A percentile compares a stretch with the other conserved stretches of the same genome.
These are phyloP conservation scores for Lamprologus callipterus DNA, from an alignment of 2,113 vertebrate species.

Conservation along the genomic window DNA sequence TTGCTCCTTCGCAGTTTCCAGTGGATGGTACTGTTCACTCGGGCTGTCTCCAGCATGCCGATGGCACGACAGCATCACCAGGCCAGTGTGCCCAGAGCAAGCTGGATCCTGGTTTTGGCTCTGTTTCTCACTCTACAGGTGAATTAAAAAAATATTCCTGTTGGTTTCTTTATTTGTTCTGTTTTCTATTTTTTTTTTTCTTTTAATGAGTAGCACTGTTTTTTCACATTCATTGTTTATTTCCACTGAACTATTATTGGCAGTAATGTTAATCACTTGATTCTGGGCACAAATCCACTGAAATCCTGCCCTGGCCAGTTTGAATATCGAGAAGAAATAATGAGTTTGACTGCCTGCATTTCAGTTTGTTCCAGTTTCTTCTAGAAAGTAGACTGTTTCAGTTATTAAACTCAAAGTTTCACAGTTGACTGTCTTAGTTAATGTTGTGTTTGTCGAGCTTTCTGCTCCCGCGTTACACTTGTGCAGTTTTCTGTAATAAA, in stretches of 20 bases:
- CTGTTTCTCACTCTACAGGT: slow-evolving; percentile 59
- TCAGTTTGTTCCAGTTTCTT: neutral
- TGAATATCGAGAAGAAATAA: neutral
- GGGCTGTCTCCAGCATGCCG: slow-evolving; percentile 40
- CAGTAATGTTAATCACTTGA: neutral
- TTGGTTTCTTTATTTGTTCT: neutral
- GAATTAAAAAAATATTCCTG: neutral
- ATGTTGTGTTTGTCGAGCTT: neutral
- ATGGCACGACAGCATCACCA: slow-evolving; percentile 22
- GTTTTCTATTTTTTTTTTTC: neutral
- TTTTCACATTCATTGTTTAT: slow-evolving; percentile 11
- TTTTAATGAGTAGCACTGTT: neutral
- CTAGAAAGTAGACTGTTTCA: neutral
- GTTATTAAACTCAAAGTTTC: neutral
- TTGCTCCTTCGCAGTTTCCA: slow-evolving; percentile 23
- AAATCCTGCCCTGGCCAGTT: neutral
- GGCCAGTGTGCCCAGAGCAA: slow-evolving; percentile 14
- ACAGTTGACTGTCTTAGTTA: neutral
- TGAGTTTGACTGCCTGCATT: neutral
- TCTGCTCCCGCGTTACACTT: neutral
- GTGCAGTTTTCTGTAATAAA: neutral
- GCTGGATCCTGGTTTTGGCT: slow-evolving; percentile 47
- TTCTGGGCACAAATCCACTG: neutral
- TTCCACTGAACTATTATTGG: slow-evolving; percentile 14
- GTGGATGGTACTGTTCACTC: neutral